Conservation (phyloP, 1,140 invertebrate genomes). For the Cephus cinctus region DNA sequence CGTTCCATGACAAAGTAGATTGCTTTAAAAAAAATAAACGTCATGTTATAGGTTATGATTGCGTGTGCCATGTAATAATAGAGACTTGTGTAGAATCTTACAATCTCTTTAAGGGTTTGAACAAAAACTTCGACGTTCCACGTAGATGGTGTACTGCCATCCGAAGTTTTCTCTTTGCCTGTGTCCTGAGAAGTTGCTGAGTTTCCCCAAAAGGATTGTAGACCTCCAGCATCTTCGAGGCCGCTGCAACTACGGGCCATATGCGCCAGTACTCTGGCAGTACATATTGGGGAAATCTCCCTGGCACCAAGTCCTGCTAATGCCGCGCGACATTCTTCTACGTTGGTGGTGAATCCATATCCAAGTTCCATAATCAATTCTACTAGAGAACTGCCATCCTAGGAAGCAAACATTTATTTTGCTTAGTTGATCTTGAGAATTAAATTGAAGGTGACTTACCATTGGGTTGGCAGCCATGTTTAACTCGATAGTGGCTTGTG, state of each 20-base stretch:
- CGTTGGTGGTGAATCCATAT: constrained; percentile 79
- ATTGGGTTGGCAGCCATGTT: constrained; percentile 60
- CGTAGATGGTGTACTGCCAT: constrained; percentile 57
- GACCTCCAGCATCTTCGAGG: constrained; percentile 66
- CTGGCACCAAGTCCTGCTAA: constrained; percentile 72
- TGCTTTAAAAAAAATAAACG: constrained; percentile 42
- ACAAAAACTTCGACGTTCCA: constrained; percentile 96
- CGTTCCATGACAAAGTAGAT: constrained; percentile 86
- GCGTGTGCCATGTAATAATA: constrained; percentile 3
- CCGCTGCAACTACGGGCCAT: constrained; percentile 83
- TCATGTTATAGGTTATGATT: background rate
- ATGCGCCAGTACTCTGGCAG: constrained; percentile 80
- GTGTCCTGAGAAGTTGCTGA: constrained; percentile 33
- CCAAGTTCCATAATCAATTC: constrained; percentile 89
- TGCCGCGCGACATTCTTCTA: constrained; percentile 87
- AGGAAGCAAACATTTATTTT: constrained; percentile 16
- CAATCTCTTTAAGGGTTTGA: constrained; percentile 84
- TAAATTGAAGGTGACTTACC: constrained; percentile 50
- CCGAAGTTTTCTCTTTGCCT: constrained; percentile 46
- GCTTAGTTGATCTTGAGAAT: background rate
- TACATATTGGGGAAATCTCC: constrained; percentile 76
- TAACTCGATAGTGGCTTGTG: constrained; percentile 61
- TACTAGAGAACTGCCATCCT: constrained; percentile 71
- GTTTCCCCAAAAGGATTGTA: constrained; percentile 61
- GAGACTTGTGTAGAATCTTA: constrained; percentile 42